These are phyloP conservation scores for Ophion ventricosus DNA, from an alignment of 2,888 invertebrate species.

Conservation along the genomic window DNA sequence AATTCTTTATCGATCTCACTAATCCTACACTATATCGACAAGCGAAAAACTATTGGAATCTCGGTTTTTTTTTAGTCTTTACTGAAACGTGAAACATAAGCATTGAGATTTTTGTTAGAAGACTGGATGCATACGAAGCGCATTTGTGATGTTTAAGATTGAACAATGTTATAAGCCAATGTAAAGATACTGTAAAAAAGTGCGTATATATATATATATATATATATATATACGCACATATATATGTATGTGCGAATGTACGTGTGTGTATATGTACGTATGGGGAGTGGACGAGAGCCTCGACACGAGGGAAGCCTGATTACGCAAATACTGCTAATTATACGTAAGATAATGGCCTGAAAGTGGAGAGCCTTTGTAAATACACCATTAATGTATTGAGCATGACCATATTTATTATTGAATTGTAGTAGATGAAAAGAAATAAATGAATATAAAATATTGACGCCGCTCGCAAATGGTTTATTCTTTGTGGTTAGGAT, in stretches of 20 bases:
- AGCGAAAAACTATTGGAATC: constrained; percentile 65
- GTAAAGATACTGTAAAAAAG: constrained; percentile 77
- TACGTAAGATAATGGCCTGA: constrained; percentile 80
- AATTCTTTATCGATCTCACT: constrained; percentile 81
- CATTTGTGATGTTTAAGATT: constrained; percentile 77
- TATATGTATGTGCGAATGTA: not conserved
- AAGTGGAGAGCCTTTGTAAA: constrained; percentile 79
- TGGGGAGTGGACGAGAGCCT: constrained; percentile 64
- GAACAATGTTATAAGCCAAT: constrained; percentile 71
- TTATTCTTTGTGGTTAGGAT: not conserved
- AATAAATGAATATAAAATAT: constrained; percentile 77
- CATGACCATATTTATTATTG: constrained; percentile 81
- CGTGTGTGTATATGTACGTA: constrained; percentile 13
- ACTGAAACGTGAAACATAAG: constrained; percentile 64
- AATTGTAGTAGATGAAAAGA: constrained; percentile 78
- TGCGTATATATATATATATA: constrained; percentile 72
- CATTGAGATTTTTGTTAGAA: constrained; percentile 74
- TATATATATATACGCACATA: constrained; percentile 52
- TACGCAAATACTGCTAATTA: constrained; percentile 73
- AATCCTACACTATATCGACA: constrained; percentile 68
- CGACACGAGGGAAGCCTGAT: constrained; percentile 67
- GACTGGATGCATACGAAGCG: constrained; percentile 75
- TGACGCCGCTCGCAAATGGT: constrained; percentile 4
- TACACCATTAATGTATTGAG: constrained; percentile 80
- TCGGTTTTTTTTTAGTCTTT: constrained; percentile 59